Percentiles rank a stretch among this genome's conserved stretches.
Evolutionary conservation across 2,888 invertebrate genomes (phyloP).

Genomic region (Melolontha melolontha): DNA sequence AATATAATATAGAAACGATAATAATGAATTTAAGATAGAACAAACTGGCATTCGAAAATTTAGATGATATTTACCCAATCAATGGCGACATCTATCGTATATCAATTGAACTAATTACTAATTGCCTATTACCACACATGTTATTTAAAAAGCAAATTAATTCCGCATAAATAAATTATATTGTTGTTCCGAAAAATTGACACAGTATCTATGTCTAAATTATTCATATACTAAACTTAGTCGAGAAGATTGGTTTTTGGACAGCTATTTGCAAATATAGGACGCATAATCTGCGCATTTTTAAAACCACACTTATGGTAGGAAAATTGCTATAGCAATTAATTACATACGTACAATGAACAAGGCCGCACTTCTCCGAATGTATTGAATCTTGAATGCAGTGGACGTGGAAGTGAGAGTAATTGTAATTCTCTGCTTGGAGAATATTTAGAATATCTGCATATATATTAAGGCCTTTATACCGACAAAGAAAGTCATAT

Average conservation of each 20-base stretch:
- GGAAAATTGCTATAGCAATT: background rate
- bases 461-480: conserved; percentile 8
- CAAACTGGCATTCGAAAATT: too few species aligned
- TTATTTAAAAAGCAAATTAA: too few species aligned
- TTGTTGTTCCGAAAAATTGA: too few species aligned
- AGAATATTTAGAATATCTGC: conserved; percentile 5
- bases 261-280: conserved; percentile 2
- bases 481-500: conserved; percentile 25
- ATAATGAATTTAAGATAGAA: too few species aligned
- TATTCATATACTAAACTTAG: too few species aligned
- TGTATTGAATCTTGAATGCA: conserved; percentile 1
- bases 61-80: too few species aligned
- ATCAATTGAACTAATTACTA: too few species aligned
- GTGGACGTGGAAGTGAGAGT: background rate
- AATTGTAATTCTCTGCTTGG: conserved; percentile 10
- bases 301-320: background rate
- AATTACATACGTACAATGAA: background rate
- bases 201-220: too few species aligned
- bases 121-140: too few species aligned
- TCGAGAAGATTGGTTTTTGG: background rate
- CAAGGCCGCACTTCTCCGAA: conserved; percentile 16
- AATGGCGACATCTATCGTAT: too few species aligned
- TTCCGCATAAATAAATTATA: too few species aligned
- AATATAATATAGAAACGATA: too few species aligned
- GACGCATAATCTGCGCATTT: background rate